Evolutionary conservation across 2,113 vertebrate species (phyloP).

Genomic region (Eleginops maclovinus): DNA sequence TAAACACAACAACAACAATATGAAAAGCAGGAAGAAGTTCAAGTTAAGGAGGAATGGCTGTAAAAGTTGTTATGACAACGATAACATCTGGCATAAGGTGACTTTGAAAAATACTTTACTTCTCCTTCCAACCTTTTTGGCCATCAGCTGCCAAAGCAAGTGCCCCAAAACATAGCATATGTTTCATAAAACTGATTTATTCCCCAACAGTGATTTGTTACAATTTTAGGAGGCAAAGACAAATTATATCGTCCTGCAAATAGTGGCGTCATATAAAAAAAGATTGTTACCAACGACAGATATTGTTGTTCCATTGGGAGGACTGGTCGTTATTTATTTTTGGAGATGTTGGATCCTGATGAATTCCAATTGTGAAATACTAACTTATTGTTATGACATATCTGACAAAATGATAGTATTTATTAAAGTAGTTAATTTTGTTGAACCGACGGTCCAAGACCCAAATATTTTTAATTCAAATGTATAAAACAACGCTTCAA

Average conservation of each 20-base stretch:
- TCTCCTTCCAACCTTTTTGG: background rate
- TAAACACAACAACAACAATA: background rate
- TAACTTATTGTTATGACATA: too few species aligned
- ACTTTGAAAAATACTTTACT: background rate
- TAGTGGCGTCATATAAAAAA: background rate
- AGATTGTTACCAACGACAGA: background rate
- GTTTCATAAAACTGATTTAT: background rate
- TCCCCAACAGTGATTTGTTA: background rate
- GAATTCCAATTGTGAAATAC: too few species aligned
- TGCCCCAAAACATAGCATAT: background rate
- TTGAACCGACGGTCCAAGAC: background rate
- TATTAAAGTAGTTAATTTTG: background rate
- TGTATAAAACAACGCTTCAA: background rate
- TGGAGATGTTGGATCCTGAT: too few species aligned
- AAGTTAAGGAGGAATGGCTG: background rate
- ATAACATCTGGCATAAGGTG: constrained; percentile 5
- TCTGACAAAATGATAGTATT: background rate
- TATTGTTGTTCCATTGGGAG: background rate
- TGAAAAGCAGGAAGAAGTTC: background rate
- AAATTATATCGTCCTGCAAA: background rate
- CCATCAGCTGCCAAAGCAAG: too few species aligned
- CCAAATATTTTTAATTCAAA: too few species aligned
- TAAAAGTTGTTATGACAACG: background rate
- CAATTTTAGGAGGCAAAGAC: background rate
- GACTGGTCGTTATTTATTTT: background rate